These are phyloP conservation scores for Heliocidaris erythrogramma DNA, from an alignment of 35 echinoderm and acorn worm genomes.

Conservation along the genomic window DNA sequence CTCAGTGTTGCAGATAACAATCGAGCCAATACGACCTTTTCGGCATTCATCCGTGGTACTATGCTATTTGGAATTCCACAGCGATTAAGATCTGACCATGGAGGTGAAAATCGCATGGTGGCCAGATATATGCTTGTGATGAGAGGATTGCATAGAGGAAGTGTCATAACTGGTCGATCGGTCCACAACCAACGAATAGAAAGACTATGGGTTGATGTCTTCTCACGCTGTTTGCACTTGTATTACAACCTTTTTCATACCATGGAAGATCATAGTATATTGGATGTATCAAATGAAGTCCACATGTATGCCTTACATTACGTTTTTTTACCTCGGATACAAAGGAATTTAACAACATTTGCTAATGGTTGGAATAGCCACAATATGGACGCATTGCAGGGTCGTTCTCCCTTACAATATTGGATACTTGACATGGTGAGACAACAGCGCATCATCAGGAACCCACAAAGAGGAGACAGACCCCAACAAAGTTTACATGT, in stretches of 20 bases:
- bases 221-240: constrained; percentile 15
- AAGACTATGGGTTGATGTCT: constrained; percentile 70
- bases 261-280: constrained; percentile 32
- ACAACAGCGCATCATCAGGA: neutral
- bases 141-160: constrained; percentile 50
- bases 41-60: neutral
- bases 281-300: constrained; percentile 27
- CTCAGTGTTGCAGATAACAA: neutral
- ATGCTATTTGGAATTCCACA: constrained; percentile 25
- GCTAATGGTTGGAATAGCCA: constrained; percentile 33
- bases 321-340: neutral
- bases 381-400: neutral
- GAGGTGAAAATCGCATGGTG: neutral
- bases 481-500: neutral
- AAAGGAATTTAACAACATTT: constrained; percentile 32
- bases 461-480: neutral
- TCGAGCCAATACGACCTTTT: neutral
- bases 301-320: constrained; percentile 36
- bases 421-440: constrained; percentile 1
- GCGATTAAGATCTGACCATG: constrained; percentile 12
- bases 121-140: constrained; percentile 54
- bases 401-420: neutral
- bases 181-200: constrained; percentile 76
- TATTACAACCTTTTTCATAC: constrained; percentile 41
- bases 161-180: constrained; percentile 64